Base-by-base conservation (phyloP, 2,797 vertebrate genomes). In the Distichodus sexfasciatus region DNA sequence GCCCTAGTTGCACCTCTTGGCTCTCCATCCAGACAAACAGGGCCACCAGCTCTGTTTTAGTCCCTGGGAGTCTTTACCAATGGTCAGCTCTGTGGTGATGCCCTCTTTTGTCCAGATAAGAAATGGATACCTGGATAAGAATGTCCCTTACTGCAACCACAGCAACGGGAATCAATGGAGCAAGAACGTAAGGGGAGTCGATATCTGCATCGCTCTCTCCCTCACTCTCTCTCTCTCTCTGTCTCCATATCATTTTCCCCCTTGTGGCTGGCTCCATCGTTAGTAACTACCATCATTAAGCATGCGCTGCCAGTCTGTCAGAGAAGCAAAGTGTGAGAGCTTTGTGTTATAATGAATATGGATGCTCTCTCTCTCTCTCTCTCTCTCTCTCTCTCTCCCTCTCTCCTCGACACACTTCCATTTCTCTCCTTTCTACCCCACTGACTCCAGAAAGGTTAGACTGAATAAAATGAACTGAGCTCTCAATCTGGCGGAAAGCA, bases 341-440 rank as follows among this genome's bases (percentile, higher is more conserved):
- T 12, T 11, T 58, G 78, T 67, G 65, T 76, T 88, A n/a, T 92
- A 89, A 94, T 93, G 90, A 93, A 92, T 92, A 90, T 86, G 87
- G 90, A 90, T 88, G 74, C 53, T 8, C 78, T 75, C 83, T 79
- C 77, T 81, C 69, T 66, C 50, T 44, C 26, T 44, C 47, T 28
- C 26, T 53, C 51, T 6, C 77, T 71, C 76, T 35, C 38, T 24
- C 28, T 53, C 48, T 51, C 28, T 17, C 48, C 74, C 81, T 81
- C 79, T 82, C 70, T 83, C 68, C 41, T 54, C 46, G 82, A 84
- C 81, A 77, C 79, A 31, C 83, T 88, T 87, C 86, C 89, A 88
- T 91, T 88, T 86, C 86, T 79, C 86, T 78, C 81, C 88, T 93
- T 89, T 91, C 90, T 88, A 89, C 71, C 79, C 91, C 87, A 63